Percentiles rank a stretch among this genome's conserved stretches.
phyloP scores from a whole-genome alignment of 2,888 invertebrate genomes.

The Ethmia dodecea region DNA sequence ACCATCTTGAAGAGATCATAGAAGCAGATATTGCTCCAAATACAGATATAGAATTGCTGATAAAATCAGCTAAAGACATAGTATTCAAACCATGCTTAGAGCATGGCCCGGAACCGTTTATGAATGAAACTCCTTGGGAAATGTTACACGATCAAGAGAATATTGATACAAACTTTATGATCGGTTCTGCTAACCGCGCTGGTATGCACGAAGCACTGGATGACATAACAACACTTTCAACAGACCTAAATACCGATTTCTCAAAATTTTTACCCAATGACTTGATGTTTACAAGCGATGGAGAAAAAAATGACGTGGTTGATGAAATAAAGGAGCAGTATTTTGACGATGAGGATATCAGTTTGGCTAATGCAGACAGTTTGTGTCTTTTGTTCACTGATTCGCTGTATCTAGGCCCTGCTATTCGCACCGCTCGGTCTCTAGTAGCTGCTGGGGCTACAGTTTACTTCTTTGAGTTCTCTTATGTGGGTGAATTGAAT shows the following conservation, averaged over 20 bases:
- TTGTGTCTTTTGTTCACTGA: conserved; percentile 48
- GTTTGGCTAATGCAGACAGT: conserved; percentile 21
- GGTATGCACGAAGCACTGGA: conserved; percentile 40
- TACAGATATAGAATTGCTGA: conserved; percentile 24
- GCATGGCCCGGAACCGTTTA: conserved; percentile 28
- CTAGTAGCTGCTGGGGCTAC: conserved; percentile 46
- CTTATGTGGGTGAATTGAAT: conserved; percentile 67
- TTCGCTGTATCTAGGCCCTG: conserved; percentile 43
- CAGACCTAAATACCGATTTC: conserved; percentile 33
- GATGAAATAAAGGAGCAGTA: conserved; percentile 37
- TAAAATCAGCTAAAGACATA: conserved; percentile 29
- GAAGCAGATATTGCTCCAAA: conserved; percentile 22
- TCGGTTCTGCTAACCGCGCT: conserved; percentile 49
- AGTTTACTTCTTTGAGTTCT: conserved; percentile 76
- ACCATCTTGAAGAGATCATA: conserved; percentile 33
- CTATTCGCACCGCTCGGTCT: conserved; percentile 40
- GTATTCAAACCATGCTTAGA: conserved; percentile 48
- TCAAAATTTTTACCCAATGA: conserved; percentile 42
- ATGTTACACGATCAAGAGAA: conserved; percentile 26
- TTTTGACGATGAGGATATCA: conserved; percentile 36
- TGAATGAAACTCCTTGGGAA: conserved; percentile 41
- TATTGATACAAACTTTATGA: conserved; percentile 38
- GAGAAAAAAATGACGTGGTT: conserved; percentile 25
- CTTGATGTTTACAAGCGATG: conserved; percentile 31
- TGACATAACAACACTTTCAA: conserved; percentile 29